Evolutionary conservation across 1,140 invertebrate genomes (phyloP), one percentile per base, ranked within the genome.

Genomic region (Caenorhabditis tropicalis): DNA sequence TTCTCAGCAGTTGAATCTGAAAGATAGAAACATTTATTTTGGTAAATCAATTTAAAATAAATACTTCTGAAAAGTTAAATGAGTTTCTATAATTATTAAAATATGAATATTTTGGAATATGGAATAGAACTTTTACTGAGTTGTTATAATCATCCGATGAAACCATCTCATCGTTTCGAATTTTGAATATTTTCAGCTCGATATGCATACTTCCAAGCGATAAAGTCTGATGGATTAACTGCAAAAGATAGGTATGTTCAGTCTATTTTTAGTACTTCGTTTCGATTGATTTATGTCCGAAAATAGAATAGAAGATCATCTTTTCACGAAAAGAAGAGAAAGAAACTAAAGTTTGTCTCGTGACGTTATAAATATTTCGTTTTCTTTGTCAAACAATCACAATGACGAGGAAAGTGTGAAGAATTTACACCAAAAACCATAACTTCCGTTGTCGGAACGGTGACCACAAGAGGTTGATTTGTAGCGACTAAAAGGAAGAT

Each of bases 381-480:
- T 33, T 19, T 33, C 31, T 33, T 65, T 36, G 58, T 65, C 31
- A 65, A 65, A 65, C 29, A 65, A 33, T 56, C 21, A 56, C 9
- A 56, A 56, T 27, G 24, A 56, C 9, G 21, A 15, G 31, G 21
- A 65, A 65, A 65, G 58, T 65, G 58, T 65, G 58, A 65, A 65
- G 31, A 65, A 19, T 65, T 65, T 65, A 65, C 58, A 65, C 53
- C 53, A 56, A 27, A 51, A 56, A 56, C 19, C 9, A 56, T 56
- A 56, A 56, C 58, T 65, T 65, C 58, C 58, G 29, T 16, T 65
- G 58, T 27, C 29, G 31, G 58, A 65, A 65, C 58, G 31, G 31
- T 65, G 58, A 65, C 58, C 58, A 65, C 12, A 65, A 65, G 58
- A 65, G 58, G 58, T 65, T 65, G 53, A 56, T 56, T 56, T 24